Base-by-base conservation (phyloP, 2,797 vertebrate genomes). In the Aselliscus stoliczkanus region DNA sequence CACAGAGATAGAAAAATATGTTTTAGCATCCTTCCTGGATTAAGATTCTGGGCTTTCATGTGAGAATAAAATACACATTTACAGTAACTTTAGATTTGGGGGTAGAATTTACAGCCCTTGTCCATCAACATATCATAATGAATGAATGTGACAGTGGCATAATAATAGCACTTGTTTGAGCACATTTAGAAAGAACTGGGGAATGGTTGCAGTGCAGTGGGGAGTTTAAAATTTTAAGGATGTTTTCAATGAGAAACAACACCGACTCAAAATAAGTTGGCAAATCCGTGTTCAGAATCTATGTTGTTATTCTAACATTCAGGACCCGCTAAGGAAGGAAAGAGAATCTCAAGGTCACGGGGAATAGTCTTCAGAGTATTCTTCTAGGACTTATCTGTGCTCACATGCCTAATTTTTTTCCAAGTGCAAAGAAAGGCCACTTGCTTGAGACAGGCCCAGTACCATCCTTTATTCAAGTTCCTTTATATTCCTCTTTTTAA, bases 401-500 rank as follows among this genome's bases (percentile, higher is more conserved):
- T 98, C 98, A 98, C 98, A 98, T 98, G 99, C 98, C 98, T 98
- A 98, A 98, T 98, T 98, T 98, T 98, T 99, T 98, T 98, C 94
- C 97, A 98, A 98, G 98, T 97, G 98, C 96, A 97, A 98, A 99
- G 99, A 99, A 99, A 98, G 98, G 98, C 98, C 97, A 98, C 98
- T 99, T 98, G 97, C 98, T 98, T 98, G 98, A 98, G 98, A 98
- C 98, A 98, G 98, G 98, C 98, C 99, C 97, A 98, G 98, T 98
- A 98, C 99, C 99, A 99, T 99, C 99, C 98, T 99, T 99, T 99
- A 99, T 99, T 99, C 98, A 98, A 98, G 98, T 98, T 98, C 99
- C 98, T 99, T 99, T 99, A 99, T 99, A 98, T 97, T 98, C 98
- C 98, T 98, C 98, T 99, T 98, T 99, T 99, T 99, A 99, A 99